Evolutionary conservation across 2,113 vertebrate species (phyloP).

Genomic region (Phocoena phocoena): DNA sequence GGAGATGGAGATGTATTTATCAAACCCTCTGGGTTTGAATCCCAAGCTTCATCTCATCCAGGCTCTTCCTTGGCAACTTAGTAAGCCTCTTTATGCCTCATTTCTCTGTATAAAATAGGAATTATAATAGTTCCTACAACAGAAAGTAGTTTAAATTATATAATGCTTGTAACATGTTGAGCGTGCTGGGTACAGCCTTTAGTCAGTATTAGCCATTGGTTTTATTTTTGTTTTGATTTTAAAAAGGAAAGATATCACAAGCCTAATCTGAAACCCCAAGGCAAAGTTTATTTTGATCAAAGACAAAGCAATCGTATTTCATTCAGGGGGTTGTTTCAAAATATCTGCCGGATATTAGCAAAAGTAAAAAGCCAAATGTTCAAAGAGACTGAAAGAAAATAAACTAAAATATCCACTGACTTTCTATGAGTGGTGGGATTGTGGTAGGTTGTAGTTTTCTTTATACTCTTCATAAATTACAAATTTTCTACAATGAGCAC

Average conservation of each 20-base stretch:
- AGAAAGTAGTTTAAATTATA: conserved; percentile 7
- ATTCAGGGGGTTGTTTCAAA: conserved; percentile 40
- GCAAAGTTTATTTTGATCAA: conserved; percentile 58
- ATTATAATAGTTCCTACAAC: neutral
- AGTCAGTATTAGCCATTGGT: conserved; percentile 2
- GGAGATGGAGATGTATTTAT: neutral
- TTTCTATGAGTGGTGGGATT: conserved; percentile 10
- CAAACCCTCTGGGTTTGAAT: neutral
- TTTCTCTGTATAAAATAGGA: neutral
- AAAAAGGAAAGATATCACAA: conserved; percentile 1
- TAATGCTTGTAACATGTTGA: neutral
- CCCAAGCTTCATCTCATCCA: neutral
- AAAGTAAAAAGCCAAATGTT: conserved; percentile 50
- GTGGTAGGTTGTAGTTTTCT: neutral
- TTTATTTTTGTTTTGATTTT: conserved; percentile 59
- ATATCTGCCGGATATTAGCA: conserved; percentile 56
- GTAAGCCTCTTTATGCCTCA: neutral
- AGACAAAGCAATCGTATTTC: conserved; percentile 56
- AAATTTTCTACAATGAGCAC: neutral
- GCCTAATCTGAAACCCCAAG: neutral
- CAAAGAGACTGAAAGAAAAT: conserved; percentile 34
- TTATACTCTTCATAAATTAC: neutral
- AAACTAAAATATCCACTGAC: conserved; percentile 8
- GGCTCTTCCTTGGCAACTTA: neutral
- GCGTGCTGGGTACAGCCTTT: neutral